These are phyloP conservation scores for Phrynosoma platyrhinos DNA, from an alignment of 2,113 vertebrate genomes.

Conservation along the genomic window DNA sequence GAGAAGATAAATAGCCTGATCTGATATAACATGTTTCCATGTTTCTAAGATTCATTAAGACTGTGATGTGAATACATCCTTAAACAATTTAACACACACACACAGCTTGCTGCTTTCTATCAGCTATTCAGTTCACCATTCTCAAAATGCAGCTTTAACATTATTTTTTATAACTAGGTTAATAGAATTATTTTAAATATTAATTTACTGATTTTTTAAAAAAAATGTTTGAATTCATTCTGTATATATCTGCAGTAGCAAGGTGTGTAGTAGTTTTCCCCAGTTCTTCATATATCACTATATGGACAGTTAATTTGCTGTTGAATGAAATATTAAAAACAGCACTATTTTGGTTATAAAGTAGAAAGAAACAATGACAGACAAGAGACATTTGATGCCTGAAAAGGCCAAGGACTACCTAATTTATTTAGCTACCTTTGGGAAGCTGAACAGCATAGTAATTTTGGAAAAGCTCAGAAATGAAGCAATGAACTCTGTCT, in stretches of 20 bases:
- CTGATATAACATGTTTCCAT: background rate
- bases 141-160: background rate
- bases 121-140: background rate
- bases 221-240: background rate
- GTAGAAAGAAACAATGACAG: background rate
- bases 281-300: constrained; percentile 20
- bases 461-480: constrained; percentile 39
- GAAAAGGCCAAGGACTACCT: background rate
- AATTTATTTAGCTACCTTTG: constrained; percentile 28
- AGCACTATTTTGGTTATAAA: background rate
- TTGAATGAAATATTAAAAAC: constrained; percentile 21
- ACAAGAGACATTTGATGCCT: background rate
- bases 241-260: background rate
- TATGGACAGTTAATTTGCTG: constrained; percentile 29
- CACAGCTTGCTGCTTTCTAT: background rate
- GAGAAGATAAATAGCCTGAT: background rate
- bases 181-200: background rate
- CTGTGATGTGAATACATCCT: background rate
- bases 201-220: background rate
- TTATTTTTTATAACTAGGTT: background rate
- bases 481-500: constrained; percentile 36
- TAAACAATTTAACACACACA: background rate
- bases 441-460: constrained; percentile 41
- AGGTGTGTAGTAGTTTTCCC: background rate
- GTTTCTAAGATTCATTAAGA: background rate